Evolutionary conservation across 2,888 invertebrate genomes (phyloP), one percentile per base, ranked within the genome.

Genomic region (Serrognathus titanus): DNA sequence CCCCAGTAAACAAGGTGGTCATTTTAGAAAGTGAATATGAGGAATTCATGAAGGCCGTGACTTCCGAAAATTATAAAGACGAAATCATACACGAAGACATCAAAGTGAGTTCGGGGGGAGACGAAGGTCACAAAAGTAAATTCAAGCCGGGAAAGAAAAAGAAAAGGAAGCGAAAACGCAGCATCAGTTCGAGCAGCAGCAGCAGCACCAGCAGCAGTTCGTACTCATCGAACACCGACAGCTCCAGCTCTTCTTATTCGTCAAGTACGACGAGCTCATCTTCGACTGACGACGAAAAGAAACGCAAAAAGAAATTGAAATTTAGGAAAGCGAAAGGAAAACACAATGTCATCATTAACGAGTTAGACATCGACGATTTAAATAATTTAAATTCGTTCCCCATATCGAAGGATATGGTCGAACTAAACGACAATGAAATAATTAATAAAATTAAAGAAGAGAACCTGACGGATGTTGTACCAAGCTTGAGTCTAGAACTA

Each of bases 11-110:
- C 7, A 58, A 58, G 41, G 47, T 51, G 3, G 48, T 52, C 48
- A 43, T 57, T 9, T 41, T 78, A 10, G 78, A 78, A 61, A 71
- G 72, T 50, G 82, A 83, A 64, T 84, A 84, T 60, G 83, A 84
- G 65, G 81, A 84, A 64, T 84, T 84, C 60, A 80, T 84, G 74
- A 82, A 82, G 69, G 81, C 82, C 62, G 80, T 82, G 2, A 76
- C 75, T 49, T 72, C 73, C 20, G 53, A 48, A 58, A 54, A 35
- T 66, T 58, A 64, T 61, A 62, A 59, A 45, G 35, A 39, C 10
- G 40, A 45, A 8, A 7, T 47, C 20, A 41, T 46, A 24, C 16
- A 45, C 38, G 10, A 45, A 11, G 48, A 48, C 8, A n/a, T 31
- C 36, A 48, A 37, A 10, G 13, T 38, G 37, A 48, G n/a, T 11